Percentiles rank a stretch among this genome's conserved stretches.
These are phyloP conservation scores for Pseudois nayaur DNA, from an alignment of 2,113 vertebrate species.

Conservation along the genomic window DNA sequence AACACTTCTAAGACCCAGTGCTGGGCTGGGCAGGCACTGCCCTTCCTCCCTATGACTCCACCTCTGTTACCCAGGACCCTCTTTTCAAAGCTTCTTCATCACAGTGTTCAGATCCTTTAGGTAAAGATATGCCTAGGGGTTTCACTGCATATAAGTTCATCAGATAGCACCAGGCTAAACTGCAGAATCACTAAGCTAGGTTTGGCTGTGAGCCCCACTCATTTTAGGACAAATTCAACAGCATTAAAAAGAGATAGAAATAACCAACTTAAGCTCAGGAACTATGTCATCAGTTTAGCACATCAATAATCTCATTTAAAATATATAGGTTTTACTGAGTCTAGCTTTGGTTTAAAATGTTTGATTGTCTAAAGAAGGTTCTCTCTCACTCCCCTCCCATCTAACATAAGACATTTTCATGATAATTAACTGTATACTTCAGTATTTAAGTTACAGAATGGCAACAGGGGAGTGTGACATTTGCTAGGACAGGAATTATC, in stretches of 20 bases:
- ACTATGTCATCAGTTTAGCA: neutral
- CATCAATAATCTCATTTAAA: neutral
- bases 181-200: neutral
- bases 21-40: neutral
- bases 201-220: neutral
- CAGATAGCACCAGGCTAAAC: neutral
- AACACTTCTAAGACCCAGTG: neutral
- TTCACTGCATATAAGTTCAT: neutral
- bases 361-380: neutral
- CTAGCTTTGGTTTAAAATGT: neutral
- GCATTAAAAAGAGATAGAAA: neutral
- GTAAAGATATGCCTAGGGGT: neutral
- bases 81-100: neutral
- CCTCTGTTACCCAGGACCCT: neutral
- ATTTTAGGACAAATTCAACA: neutral
- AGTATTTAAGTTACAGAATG: constrained; percentile 5
- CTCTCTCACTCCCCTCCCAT: neutral
- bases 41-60: neutral
- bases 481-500: neutral
- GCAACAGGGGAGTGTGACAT: neutral
- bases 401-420: neutral
- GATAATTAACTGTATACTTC: neutral
- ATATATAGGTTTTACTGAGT: neutral
- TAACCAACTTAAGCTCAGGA: neutral
- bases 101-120: neutral